These are phyloP conservation scores for Thamnaconus septentrionalis DNA, from an alignment of 2,113 vertebrate genomes.

Conservation along the genomic window DNA sequence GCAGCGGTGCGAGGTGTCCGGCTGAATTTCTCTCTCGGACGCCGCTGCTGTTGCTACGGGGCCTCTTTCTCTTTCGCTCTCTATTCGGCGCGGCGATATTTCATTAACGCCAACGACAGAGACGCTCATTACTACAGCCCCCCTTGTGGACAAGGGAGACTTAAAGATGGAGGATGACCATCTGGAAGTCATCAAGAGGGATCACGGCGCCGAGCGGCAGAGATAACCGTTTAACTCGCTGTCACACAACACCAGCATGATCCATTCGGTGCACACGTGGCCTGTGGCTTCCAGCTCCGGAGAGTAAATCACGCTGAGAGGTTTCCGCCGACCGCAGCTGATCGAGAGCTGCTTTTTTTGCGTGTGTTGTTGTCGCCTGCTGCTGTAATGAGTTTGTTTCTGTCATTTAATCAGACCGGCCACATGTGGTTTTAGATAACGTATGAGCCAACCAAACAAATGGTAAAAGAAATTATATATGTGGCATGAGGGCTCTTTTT, in stretches of 20 bases:
- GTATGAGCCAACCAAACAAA: too few species aligned
- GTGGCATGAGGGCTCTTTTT: too few species aligned
- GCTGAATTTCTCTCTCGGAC: slow-evolving; percentile 2
- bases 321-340: slow-evolving; percentile 3
- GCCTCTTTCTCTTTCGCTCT: neutral
- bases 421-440: too few species aligned
- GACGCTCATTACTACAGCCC: slow-evolving; percentile 56
- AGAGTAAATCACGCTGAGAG: slow-evolving; percentile 22
- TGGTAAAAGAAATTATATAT: too few species aligned
- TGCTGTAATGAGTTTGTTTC: too few species aligned
- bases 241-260: slow-evolving; percentile 36
- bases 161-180: slow-evolving; percentile 62
- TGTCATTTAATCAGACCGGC: too few species aligned
- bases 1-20: slow-evolving; percentile 1
- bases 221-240: slow-evolving; percentile 52
- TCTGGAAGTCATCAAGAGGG: slow-evolving; percentile 63
- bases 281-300: slow-evolving; percentile 18
- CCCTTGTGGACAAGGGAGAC: slow-evolving; percentile 56
- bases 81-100: slow-evolving; percentile 28
- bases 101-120: slow-evolving; percentile 52
- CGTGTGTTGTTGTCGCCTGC: too few species aligned
- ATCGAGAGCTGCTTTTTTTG: neutral
- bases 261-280: slow-evolving; percentile 61
- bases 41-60: neutral
- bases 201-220: slow-evolving; percentile 47